These are phyloP conservation scores for Zonotrichia leucophrys DNA, from an alignment of 2,113 vertebrate species.

Conservation along the genomic window DNA sequence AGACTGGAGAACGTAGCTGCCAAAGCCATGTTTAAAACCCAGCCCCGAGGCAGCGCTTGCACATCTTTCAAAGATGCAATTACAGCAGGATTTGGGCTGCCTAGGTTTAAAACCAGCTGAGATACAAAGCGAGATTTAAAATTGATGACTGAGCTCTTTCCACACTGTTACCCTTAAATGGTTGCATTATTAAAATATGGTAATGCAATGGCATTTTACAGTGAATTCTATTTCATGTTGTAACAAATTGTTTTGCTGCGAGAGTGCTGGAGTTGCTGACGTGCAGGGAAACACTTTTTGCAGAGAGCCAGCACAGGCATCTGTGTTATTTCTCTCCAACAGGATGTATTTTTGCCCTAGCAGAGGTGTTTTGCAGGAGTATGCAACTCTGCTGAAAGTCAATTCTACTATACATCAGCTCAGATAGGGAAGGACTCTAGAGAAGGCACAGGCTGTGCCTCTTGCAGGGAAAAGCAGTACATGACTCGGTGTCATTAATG, in stretches of 20 bases:
- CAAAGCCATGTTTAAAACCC: neutral
- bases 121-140: conserved; percentile 18
- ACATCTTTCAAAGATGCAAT: neutral
- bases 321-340: neutral
- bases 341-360: neutral
- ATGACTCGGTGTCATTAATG: neutral
- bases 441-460: conserved; percentile 1
- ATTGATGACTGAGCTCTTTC: conserved; percentile 28
- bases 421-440: neutral
- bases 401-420: neutral
- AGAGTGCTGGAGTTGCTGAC: neutral
- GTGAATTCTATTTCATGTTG: neutral
- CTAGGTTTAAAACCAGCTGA: conserved; percentile 6
- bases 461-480: neutral
- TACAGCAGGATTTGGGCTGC: conserved; percentile 1
- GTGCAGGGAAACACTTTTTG: neutral
- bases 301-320: neutral
- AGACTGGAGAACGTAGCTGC: neutral
- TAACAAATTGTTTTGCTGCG: neutral
- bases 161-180: neutral
- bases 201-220: conserved; percentile 22
- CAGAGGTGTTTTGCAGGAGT: neutral
- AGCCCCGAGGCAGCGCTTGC: neutral
- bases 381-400: conserved; percentile 13
- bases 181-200: conserved; percentile 33